Percentiles rank a stretch among this genome's conserved stretches.
These are phyloP conservation scores for Uropsilus gracilis DNA, from an alignment of 2,113 vertebrate genomes.

Conservation along the genomic window DNA sequence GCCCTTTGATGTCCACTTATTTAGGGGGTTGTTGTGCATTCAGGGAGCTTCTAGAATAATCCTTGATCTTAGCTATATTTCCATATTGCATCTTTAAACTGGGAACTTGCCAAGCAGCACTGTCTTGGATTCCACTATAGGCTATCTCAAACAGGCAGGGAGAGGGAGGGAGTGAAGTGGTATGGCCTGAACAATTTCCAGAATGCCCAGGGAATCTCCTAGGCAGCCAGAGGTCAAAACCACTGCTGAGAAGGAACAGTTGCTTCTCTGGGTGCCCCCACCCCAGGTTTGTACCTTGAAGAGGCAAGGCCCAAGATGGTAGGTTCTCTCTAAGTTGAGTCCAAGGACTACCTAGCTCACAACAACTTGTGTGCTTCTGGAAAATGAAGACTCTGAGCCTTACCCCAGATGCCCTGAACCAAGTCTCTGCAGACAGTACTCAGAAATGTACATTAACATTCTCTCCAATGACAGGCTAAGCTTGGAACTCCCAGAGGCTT, in stretches of 20 bases:
- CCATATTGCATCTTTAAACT: background rate
- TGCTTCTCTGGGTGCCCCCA: fast-evolving
- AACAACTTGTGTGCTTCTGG: background rate
- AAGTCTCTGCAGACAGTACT: background rate
- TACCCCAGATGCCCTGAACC: no score
- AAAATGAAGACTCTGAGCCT: no score
- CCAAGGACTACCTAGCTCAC: background rate
- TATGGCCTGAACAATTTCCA: background rate
- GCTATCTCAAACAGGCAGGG: background rate
- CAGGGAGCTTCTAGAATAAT: background rate
- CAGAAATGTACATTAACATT: background rate
- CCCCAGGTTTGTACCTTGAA: background rate
- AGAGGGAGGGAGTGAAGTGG: background rate
- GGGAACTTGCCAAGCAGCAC: background rate
- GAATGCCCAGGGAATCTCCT: background rate
- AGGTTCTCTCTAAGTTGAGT: background rate
- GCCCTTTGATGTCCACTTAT: fast-evolving
- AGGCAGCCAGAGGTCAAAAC: background rate
- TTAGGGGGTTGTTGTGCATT: background rate
- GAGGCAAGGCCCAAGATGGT: no score
- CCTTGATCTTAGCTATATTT: background rate
- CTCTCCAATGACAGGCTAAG: background rate
- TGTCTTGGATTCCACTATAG: background rate
- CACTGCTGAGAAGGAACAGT: background rate
- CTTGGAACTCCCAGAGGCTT: background rate